Base-by-base conservation (phyloP, 2,888 invertebrate species). In the Lasius platythorax region DNA sequence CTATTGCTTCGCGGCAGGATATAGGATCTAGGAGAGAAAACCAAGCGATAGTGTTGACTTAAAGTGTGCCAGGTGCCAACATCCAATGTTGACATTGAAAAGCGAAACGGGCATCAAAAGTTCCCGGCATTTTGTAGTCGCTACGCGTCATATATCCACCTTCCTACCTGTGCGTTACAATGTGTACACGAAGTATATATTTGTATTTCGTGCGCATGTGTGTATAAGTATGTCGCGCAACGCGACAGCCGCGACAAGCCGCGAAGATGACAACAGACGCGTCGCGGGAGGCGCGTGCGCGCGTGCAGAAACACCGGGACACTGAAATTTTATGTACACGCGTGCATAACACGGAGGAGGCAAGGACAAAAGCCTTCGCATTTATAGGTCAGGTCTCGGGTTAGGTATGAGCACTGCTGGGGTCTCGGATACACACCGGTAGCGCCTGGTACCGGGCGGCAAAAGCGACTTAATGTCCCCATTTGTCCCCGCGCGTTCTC, bases 391-490 rank as follows among this genome's bases (percentile, higher is more conserved):
- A 76, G 68, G 50, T 58, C 23, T 23, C 40, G 46, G 30, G 58
- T 53, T 53, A 53, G 53, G 53, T 53, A n/a, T 12, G 18, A 43
- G 18, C 33, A 46, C 23, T 8, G 18, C 33, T 61, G 58, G 33
- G 46, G 23, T 23, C 23, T 18, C 50, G 18, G 18, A 18, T 50
- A 18, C 0, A 28, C 37, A 61, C 88, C 89, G 86, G 89, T 87
- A 90, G 90, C 92, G 61, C 84, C 87, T 85, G 91, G 92, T 91
- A 90, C 87, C 87, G 88, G 87, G 88, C 92, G 93, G 93, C 93
- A 92, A 93, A 93, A 93, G 93, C 92, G 92, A 94, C 93, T 94
- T 93, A 94, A 94, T 94, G 93, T 93, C 91, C 91, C 93, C 92
- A 94, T 94, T 94, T 94, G 94, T 94, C 94, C 93, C 91, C 53